phyloP scores from a whole-genome alignment of 2,113 vertebrate species.

The Tachuris rubrigastra region DNA sequence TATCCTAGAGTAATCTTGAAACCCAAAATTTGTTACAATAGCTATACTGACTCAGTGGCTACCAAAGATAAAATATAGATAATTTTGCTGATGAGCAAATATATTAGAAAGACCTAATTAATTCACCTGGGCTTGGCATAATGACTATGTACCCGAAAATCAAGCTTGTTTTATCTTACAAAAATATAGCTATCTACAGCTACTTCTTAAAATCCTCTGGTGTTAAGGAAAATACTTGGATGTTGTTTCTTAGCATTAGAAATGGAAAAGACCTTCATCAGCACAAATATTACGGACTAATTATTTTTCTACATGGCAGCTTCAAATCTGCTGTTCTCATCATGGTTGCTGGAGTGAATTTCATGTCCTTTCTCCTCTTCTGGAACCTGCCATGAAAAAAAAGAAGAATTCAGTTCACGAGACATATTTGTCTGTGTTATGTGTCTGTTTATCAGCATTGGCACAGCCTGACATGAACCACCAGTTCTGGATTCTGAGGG shows the following conservation, averaged over 20 bases:
- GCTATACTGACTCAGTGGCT: background rate
- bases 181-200: background rate
- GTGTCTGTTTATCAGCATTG: background rate
- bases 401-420: background rate
- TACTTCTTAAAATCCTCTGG: background rate
- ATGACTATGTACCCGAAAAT: background rate
- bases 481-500: background rate
- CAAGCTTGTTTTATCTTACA: background rate
- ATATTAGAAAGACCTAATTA: background rate
- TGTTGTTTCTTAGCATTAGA: background rate
- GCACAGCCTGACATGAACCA: background rate
- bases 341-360: background rate
- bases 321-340: constrained; percentile 31
- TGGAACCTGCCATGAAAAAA: constrained; percentile 57
- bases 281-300: background rate
- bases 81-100: background rate
- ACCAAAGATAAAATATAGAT: background rate
- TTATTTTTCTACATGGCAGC: constrained; percentile 27
- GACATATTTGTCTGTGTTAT: background rate
- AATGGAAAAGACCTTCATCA: background rate
- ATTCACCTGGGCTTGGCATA: background rate
- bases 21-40: background rate
- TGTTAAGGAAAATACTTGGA: background rate
- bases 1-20: background rate
- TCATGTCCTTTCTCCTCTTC: background rate